These are phyloP conservation scores for Poeciliopsis retropinna DNA, from an alignment of 2,113 vertebrate species.

Conservation along the genomic window DNA sequence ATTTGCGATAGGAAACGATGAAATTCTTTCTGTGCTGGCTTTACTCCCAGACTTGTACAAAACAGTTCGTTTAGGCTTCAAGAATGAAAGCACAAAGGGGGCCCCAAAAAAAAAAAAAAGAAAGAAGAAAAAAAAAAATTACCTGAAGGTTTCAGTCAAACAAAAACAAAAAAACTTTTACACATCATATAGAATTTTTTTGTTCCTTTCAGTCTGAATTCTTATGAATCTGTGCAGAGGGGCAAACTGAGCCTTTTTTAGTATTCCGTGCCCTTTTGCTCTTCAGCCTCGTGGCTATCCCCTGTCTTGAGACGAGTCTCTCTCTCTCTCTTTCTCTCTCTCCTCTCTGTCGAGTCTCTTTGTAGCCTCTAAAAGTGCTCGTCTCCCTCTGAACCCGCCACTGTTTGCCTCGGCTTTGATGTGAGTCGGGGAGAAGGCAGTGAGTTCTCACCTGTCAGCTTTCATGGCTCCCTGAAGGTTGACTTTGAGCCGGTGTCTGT, in stretches of 20 bases:
- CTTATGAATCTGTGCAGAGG: slow-evolving; percentile 42
- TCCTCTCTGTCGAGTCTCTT: slow-evolving; percentile 65
- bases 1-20: slow-evolving; percentile 1
- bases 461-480: slow-evolving; percentile 78
- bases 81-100: slow-evolving; percentile 9
- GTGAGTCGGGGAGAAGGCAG: slow-evolving; percentile 69
- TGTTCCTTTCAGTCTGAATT: slow-evolving; percentile 28
- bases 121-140: slow-evolving; percentile 10
- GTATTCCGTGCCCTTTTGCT: slow-evolving; percentile 60
- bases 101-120: neutral
- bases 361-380: slow-evolving; percentile 74
- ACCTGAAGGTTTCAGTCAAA: slow-evolving; percentile 29
- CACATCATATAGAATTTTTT: slow-evolving; percentile 40
- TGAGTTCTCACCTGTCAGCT: slow-evolving; percentile 82
- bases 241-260: slow-evolving; percentile 54
- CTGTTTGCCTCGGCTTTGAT: slow-evolving; percentile 69
- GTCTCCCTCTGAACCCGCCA: slow-evolving; percentile 58
- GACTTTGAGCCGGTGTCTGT: slow-evolving; percentile 77
- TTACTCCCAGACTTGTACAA: slow-evolving; percentile 1
- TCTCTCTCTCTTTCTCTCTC: slow-evolving; percentile 33
- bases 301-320: slow-evolving; percentile 56
- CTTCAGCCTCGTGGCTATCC: slow-evolving; percentile 70
- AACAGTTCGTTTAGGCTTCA: slow-evolving; percentile 20
- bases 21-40: slow-evolving; percentile 10
- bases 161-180: slow-evolving; percentile 33